Evolutionary conservation across 2,888 invertebrate species (phyloP).

Genomic region (Ectemnius cavifrons): DNA sequence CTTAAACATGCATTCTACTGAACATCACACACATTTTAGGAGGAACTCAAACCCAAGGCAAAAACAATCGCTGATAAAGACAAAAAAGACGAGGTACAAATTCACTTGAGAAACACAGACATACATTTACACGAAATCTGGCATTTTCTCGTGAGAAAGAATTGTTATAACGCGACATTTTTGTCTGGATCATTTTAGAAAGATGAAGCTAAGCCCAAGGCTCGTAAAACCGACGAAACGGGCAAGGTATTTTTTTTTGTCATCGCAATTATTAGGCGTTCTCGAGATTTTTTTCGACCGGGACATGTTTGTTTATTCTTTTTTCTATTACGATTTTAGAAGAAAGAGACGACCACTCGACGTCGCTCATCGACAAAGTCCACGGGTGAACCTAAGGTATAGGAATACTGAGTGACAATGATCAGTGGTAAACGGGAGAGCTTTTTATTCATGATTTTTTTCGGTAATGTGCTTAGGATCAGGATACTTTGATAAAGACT

Average conservation of each 20-base stretch:
- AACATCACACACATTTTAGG: constrained; percentile 44
- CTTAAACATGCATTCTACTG: not conserved
- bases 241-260: constrained; percentile 39
- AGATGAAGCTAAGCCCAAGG: constrained; percentile 34
- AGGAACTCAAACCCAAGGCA: constrained; percentile 37
- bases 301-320: constrained; percentile 12
- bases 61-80: constrained; percentile 36
- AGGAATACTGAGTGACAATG: constrained; percentile 30
- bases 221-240: constrained; percentile 44
- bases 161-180: not conserved
- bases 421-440: constrained; percentile 17
- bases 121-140: constrained; percentile 5
- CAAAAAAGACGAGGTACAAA: constrained; percentile 42
- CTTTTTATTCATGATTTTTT: constrained; percentile 7
- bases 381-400: constrained; percentile 48
- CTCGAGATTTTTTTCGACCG: not conserved
- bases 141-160: too few relatives aligned
- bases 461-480: constrained; percentile 43
- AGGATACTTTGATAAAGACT: constrained; percentile 40
- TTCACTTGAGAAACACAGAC: constrained; percentile 7
- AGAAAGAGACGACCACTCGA: constrained; percentile 36
- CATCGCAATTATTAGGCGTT: not conserved
- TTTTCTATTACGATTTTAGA: constrained; percentile 45
- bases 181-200: constrained; percentile 40
- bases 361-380: constrained; percentile 53